Conservation (phyloP, 1,140 invertebrate genomes). For the Pomacea maculata region DNA sequence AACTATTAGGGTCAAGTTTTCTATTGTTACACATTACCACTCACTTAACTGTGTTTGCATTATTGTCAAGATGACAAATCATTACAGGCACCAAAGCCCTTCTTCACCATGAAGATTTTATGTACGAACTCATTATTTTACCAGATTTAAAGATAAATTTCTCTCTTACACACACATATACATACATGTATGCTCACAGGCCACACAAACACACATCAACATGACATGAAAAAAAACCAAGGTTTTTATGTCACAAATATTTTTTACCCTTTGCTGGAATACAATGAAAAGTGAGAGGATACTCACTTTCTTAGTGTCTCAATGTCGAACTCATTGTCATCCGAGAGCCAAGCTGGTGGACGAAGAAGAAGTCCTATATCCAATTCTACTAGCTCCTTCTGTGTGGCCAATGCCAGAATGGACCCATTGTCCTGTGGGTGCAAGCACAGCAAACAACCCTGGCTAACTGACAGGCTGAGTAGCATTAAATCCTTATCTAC, state of each 20-base stretch:
- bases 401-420: conserved; percentile 89
- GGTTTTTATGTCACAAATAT: background rate
- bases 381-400: conserved; percentile 96
- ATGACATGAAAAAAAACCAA: background rate
- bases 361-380: conserved; percentile 90
- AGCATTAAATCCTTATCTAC: background rate
- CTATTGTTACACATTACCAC: too few relatives aligned
- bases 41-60: too few relatives aligned
- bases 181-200: background rate
- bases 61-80: too few relatives aligned
- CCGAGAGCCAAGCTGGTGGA: conserved; percentile 87
- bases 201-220: background rate
- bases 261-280: too few relatives aligned
- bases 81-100: too few relatives aligned
- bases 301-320: conserved; percentile 79
- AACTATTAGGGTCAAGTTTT: too few relatives aligned
- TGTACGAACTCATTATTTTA: too few relatives aligned
- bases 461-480: background rate
- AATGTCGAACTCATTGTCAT: conserved; percentile 96
- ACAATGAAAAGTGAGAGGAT: background rate
- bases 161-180: background rate
- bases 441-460: conserved; percentile 1
- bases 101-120: too few relatives aligned
- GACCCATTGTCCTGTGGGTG: conserved; percentile 74
- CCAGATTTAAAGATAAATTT: too few relatives aligned